Base-by-base conservation (phyloP, 2,113 vertebrate species). In the Albula glossodonta region DNA sequence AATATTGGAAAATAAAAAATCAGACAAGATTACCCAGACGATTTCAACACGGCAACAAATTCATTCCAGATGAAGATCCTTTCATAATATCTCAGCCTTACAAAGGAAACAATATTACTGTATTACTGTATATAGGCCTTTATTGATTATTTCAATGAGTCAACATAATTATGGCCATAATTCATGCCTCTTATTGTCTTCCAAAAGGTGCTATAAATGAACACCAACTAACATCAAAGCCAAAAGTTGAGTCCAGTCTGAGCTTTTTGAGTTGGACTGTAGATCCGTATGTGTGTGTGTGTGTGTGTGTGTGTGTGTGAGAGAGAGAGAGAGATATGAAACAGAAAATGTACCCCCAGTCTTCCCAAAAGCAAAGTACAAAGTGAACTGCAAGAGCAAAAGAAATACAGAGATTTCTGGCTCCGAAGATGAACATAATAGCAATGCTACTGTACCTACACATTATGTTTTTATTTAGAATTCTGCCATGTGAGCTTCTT, bases 401-500 rank as follows among this genome's bases (percentile, higher is more conserved):
- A 74, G 10, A 74, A 41, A 41, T 22, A 9, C n/a, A 10, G 4
- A n/a, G 5, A 12, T 53, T 81, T 50, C 22, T 51, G 51, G 80
- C 9, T 13, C 56, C 51, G 8, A 19, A 25, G 51, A 56, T 31
- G 19, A 81, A 8, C 6, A 12, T 81, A 81, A 81, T 25, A 51
- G n/a, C 51, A 12, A n/a, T 25, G 15, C 11, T 7, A 22, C 51
- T 11, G 50, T 12, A 31, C 22, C 50, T 11, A 50, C 79, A 80
- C 79, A 80, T 80, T 50, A 80, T 15, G 15, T 41, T 80, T 80
- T 80, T 51, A 80, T 81, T 81, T 81, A 56, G 6, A 81, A 81
- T 25, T 15, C 80, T 53, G 50, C n/a, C 22, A 48, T 52, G 22
- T 74, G 66, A n/a, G 66, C 22, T 3, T 25, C 22, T 25, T 10